Evolutionary conservation across 2,797 vertebrate genomes (phyloP).

Genomic region (Myotis daubentonii): DNA sequence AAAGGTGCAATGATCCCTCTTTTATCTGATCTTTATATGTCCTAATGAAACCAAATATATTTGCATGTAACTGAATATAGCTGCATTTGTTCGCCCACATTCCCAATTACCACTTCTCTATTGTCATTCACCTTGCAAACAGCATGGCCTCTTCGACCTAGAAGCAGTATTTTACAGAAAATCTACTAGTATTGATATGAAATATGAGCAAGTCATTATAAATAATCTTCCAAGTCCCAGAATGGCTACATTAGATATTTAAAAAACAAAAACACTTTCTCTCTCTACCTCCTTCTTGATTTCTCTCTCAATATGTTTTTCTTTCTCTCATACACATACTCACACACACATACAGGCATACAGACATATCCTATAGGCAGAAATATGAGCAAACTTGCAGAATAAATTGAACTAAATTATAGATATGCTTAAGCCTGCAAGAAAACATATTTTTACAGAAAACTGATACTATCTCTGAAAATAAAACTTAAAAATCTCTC

Average conservation of each 20-base stretch:
- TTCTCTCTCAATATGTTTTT: background rate
- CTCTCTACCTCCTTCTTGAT: background rate
- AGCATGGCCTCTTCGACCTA: background rate
- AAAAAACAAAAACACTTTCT: background rate
- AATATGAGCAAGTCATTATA: background rate
- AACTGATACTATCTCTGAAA: background rate
- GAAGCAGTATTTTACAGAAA: conserved; percentile 14
- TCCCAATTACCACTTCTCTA: conserved; percentile 29
- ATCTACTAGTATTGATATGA: conserved; percentile 15
- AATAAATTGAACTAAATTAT: conserved; percentile 21
- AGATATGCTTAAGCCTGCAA: background rate
- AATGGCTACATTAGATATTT: background rate
- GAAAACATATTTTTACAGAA: conserved; percentile 6
- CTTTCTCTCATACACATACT: background rate
- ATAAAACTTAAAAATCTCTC: background rate
- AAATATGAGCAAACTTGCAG: conserved; percentile 17
- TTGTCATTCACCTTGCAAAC: conserved; percentile 31
- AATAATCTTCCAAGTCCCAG: background rate
- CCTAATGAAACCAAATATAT: conserved; percentile 34
- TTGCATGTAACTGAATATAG: conserved; percentile 24
- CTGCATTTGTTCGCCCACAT: conserved; percentile 16
- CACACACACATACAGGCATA: background rate
- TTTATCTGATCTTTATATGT: conserved; percentile 10
- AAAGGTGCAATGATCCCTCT: conserved; percentile 26
- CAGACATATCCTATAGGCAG: background rate